Percentiles rank a stretch among this genome's conserved stretches.
Evolutionary conservation across 2,888 invertebrate species (phyloP).

Genomic region (Reticulitermes lucifugus): DNA sequence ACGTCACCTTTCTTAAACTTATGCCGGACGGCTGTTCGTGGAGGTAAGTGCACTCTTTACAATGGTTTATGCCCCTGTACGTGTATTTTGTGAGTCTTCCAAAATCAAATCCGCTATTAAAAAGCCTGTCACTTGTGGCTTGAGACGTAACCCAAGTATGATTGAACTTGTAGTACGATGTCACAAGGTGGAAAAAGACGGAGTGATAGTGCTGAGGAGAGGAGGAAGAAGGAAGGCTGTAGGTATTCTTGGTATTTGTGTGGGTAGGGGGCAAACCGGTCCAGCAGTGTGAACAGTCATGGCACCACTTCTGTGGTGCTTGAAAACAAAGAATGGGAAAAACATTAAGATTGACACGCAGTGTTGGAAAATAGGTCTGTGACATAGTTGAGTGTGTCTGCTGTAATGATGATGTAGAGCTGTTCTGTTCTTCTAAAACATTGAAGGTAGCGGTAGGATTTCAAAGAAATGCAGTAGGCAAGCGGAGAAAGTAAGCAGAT

Average conservation of each 20-base stretch:
- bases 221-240: neutral
- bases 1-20: too few relatives aligned
- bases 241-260: slow-evolving; percentile 9
- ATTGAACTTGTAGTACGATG: neutral
- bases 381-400: neutral
- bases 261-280: slow-evolving; percentile 8
- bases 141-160: neutral
- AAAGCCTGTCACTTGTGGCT: neutral
- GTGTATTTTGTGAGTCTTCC: neutral
- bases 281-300: slow-evolving; percentile 1
- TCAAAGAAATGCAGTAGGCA: too few relatives aligned
- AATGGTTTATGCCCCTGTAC: neutral
- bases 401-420: neutral
- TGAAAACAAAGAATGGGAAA: slow-evolving; percentile 10
- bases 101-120: neutral
- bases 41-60: too few relatives aligned
- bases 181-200: neutral
- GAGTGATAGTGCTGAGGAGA: neutral
- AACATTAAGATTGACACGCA: slow-evolving; percentile 2
- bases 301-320: slow-evolving; percentile 8
- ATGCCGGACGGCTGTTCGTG: too few relatives aligned
- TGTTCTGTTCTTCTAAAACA: neutral
- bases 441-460: neutral
- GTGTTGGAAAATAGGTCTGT: slow-evolving; percentile 16
- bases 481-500: too few relatives aligned